These are phyloP conservation scores for Bubalus kerabau DNA, from an alignment of 2,113 vertebrate species.

Conservation along the genomic window DNA sequence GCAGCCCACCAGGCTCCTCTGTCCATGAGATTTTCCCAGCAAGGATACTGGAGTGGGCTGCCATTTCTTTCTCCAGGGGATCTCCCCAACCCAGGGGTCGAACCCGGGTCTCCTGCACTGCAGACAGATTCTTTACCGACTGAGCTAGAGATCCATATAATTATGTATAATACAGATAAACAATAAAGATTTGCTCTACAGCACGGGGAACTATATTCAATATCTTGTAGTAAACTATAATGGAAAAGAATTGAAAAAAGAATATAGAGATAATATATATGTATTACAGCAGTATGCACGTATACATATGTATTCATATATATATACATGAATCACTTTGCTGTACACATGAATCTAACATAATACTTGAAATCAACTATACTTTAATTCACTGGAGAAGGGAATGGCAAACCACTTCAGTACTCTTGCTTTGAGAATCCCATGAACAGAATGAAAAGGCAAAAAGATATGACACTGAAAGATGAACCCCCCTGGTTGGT, in stretches of 20 bases:
- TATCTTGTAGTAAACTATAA: not conserved
- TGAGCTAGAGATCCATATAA: not conserved
- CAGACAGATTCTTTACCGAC: no score
- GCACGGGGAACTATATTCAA: not conserved
- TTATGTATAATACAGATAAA: not conserved
- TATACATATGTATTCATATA: not conserved
- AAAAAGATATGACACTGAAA: not conserved
- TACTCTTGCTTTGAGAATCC: not conserved
- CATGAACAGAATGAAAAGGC: not conserved
- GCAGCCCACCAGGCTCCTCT: no score
- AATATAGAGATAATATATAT: not conserved
- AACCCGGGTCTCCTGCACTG: no score
- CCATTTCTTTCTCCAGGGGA: no score
- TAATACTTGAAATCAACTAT: not conserved
- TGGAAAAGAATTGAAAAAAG: not conserved
- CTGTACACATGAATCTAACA: not conserved
- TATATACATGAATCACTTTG: not conserved
- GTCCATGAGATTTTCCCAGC: no score
- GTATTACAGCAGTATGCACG: no score
- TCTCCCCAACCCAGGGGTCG: no score
- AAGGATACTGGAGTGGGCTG: no score
- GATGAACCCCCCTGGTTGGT: not conserved
- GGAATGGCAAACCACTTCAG: not conserved
- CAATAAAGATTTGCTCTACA: not conserved
- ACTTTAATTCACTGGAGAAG: not conserved